Base-by-base conservation (phyloP, 2,888 invertebrate genomes). In the Tolmerus cingulatus region DNA sequence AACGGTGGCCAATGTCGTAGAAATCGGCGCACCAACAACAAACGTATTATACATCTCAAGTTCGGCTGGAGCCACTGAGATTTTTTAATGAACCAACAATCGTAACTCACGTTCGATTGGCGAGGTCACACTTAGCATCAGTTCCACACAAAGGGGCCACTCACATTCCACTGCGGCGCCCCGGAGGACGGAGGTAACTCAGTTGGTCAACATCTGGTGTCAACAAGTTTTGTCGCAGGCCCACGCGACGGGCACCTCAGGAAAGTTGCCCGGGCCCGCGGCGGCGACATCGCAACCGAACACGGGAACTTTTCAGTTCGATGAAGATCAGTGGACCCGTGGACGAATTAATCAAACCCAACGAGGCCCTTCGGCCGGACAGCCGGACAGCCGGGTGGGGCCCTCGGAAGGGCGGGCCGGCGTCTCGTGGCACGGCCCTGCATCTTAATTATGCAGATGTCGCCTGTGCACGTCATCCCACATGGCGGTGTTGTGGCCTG, bases 381-480 rank as follows among this genome's bases (percentile, higher is more conserved):
- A 51, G n/a, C 7, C 7, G 77, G n/a, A n/a, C n/a, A n/a, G n/a
- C n/a, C n/a, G 77, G n/a, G 37, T 34, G n/a, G 37, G 77, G 51
- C n/a, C 7, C 8, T 8, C 37, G 37, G 37, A 37, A 1, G 9
- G 37, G 37, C 51, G 37, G 19, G 37, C 43, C 43, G 23, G 37
- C 78, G 37, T 40, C 78, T 81, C 81, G 16, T 81, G 51, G 1
- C 5, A n/a, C 5, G 51, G 30, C 55, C 81, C 51, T 55, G 81
- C 81, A 81, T 81, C 81, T 81, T 81, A 81, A 81, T 81, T 81
- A 81, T 81, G 81, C 43, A 78, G 19, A 46, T n/a, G 51, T 51
- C 81, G 81, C 46, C 37, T 78, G 40, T 78, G 40, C 40, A 43
- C 37, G 27, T 40, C 78, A 43, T 81, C 37, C 51, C 81, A 51